These are phyloP conservation scores for Mobula hypostoma DNA, from an alignment of 2,113 vertebrate species.

Conservation along the genomic window DNA sequence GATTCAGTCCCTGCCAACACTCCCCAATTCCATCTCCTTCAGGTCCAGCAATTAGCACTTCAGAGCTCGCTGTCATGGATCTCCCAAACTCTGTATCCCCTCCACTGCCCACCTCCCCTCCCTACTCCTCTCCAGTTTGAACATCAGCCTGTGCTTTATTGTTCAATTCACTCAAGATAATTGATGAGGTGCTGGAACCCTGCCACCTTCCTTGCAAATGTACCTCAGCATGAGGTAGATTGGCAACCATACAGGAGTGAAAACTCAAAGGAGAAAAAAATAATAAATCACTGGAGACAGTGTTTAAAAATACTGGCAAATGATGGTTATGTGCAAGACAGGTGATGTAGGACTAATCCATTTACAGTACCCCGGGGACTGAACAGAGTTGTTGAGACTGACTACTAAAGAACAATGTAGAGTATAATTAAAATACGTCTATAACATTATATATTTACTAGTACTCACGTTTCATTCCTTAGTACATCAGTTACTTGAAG, in stretches of 20 bases:
- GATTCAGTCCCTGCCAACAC: neutral
- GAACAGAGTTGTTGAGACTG: neutral
- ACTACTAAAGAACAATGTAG: neutral
- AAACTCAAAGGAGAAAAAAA: neutral
- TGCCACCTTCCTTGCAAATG: neutral
- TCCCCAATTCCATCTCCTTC: neutral
- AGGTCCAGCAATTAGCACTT: neutral
- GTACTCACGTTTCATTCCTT: neutral
- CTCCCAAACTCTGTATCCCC: neutral
- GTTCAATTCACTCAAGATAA: neutral
- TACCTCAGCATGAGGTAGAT: neutral
- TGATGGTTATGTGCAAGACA: neutral
- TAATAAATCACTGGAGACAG: neutral
- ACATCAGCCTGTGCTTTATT: neutral
- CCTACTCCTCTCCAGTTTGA: neutral
- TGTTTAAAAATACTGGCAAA: neutral
- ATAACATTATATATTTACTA: neutral
- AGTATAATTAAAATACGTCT: neutral
- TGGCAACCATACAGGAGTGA: neutral
- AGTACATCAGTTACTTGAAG: neutral
- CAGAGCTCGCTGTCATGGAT: neutral
- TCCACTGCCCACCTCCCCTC: too few species aligned
- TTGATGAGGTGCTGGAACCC: neutral
- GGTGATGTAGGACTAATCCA: neutral
- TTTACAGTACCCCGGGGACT: neutral